Base-by-base conservation (phyloP, 2,888 invertebrate species). In the Diloba caeruleocephala region DNA sequence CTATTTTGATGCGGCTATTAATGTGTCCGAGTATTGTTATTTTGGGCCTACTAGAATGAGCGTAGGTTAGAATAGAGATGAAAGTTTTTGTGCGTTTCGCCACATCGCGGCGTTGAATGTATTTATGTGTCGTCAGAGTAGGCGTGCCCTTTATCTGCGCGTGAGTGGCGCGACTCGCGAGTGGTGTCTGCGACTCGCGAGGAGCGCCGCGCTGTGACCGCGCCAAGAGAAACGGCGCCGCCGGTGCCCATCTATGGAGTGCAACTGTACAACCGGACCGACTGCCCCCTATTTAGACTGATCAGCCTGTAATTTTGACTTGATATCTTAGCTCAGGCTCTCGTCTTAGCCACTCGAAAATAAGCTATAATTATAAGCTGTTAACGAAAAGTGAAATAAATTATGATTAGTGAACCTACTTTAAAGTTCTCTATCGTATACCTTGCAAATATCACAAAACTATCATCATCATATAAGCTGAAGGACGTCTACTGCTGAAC, bases 181-280 rank as follows among this genome's bases (percentile, higher is more conserved):
- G 52, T 54, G 69, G 65, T 44, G 61, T 51, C 52, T 46, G 63
- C 52, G 43, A 17, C 31, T 12, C 41, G 45, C 57, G 59, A 62
- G 31, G 48, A 38, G 58, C 51, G 51, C 55, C 63, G 61, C 63
- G 61, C 68, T 60, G 55, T 54, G 63, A 58, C 64, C 60, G 58
- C 65, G 71, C 62, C 45, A 66, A 74, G 81, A 80, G 89, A 87
- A 88, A 89, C 89, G 83, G 83, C 89, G 85, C 81, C 85, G 81
- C 76, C 79, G 79, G 79, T 81, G 79, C 76, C 91, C 90, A 88
- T 90, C 86, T 92, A 90, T 71, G 91, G 90, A 80, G 81, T 72
- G 85, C 91, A 90, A 90, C 90, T 88, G 91, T 90, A 89, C 84
- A 89, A 92, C 90, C 89, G 89, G 90, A 85, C 82, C 79, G 76